These are phyloP conservation scores for Taxidea taxus DNA, from an alignment of 2,113 vertebrate species.

Conservation along the genomic window DNA sequence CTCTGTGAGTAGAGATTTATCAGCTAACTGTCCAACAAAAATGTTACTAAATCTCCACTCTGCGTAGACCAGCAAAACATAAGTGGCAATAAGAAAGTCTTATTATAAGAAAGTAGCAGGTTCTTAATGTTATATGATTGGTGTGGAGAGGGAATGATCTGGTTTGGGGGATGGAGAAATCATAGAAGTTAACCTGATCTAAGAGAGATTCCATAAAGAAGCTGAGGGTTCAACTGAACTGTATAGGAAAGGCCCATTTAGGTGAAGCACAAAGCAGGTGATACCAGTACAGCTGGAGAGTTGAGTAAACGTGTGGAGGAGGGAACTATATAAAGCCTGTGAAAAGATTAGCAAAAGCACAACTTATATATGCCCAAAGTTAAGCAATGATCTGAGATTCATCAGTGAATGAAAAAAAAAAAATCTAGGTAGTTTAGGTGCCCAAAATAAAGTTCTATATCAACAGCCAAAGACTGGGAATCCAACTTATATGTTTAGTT, in stretches of 20 bases:
- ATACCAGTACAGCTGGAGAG: neutral
- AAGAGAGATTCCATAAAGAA: neutral
- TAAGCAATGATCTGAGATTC: neutral
- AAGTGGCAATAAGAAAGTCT: neutral
- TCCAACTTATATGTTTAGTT: neutral
- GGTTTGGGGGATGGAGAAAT: neutral
- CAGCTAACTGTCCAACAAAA: neutral
- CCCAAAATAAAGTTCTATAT: neutral
- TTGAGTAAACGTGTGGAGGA: neutral
- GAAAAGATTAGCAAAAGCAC: slow-evolving; percentile 14
- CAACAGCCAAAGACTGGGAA: neutral
- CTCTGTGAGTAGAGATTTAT: neutral
- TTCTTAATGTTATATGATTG: neutral
- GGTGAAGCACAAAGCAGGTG: neutral
- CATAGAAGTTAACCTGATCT: neutral
- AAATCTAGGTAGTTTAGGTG: neutral
- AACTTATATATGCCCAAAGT: neutral
- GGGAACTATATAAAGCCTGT: neutral
- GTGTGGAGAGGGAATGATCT: neutral
- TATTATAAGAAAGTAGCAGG: neutral
- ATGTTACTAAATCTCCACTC: neutral
- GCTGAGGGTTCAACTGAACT: neutral
- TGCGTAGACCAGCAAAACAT: neutral
- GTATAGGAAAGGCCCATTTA: neutral
- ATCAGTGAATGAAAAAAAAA: neutral